These are phyloP conservation scores for Mechanitis mazaeus DNA, from an alignment of 2,888 invertebrate species.

Conservation along the genomic window DNA sequence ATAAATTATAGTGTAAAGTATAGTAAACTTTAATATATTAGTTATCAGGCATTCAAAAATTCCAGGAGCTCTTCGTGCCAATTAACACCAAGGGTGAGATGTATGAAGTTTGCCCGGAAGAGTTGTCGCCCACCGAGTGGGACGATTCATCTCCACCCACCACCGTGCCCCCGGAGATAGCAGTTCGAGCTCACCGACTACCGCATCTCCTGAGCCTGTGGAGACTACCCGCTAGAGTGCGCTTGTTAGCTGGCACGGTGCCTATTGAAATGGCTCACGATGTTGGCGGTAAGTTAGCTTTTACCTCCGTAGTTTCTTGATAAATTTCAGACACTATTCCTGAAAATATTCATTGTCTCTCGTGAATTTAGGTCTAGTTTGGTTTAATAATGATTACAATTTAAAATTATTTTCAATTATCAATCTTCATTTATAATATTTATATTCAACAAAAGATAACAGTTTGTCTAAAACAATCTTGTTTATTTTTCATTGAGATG, in stretches of 20 bases:
- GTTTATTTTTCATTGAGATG: slow-evolving; percentile 19
- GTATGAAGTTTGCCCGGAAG: slow-evolving; percentile 78
- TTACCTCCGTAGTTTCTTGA: neutral
- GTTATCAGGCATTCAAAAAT: slow-evolving; percentile 28
- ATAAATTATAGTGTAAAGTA: no score
- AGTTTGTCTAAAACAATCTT: no score
- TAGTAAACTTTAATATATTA: neutral
- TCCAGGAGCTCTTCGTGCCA: slow-evolving; percentile 83
- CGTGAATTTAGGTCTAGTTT: no score
- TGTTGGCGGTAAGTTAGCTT: slow-evolving; percentile 73
- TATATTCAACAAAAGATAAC: no score
- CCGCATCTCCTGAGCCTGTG: slow-evolving; percentile 77
- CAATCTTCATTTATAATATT: no score
- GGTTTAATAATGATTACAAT: no score
- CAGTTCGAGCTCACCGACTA: slow-evolving; percentile 73
- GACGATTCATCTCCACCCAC: slow-evolving; percentile 65
- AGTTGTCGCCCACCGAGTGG: slow-evolving; percentile 73
- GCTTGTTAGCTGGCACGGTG: slow-evolving; percentile 77
- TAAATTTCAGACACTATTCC: no score
- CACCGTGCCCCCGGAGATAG: slow-evolving; percentile 65
- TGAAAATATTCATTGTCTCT: no score
- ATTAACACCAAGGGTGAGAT: slow-evolving; percentile 85
- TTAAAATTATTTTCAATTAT: no score
- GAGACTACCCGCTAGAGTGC: slow-evolving; percentile 76
- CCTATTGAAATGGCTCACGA: slow-evolving; percentile 78